Evolutionary conservation across 2,113 vertebrate genomes (phyloP), one percentile per base, ranked within the genome.

Genomic region (Neopipo cinnamomea): DNA sequence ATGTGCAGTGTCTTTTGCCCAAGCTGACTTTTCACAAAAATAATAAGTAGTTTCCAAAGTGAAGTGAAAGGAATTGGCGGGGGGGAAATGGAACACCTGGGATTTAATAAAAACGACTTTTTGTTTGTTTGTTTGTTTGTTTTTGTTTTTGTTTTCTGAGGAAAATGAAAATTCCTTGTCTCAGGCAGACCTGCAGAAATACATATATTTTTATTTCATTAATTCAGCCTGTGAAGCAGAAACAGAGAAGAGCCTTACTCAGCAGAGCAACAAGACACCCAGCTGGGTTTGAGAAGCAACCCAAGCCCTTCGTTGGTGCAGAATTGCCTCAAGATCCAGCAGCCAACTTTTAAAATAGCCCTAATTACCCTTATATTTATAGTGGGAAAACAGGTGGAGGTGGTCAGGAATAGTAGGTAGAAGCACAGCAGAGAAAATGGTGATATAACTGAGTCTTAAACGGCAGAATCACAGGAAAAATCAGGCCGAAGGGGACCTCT

Each of bases 21-120:
- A 77, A 89, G 73, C 35, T 89, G 84, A 78, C 56, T 95, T 96
- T 84, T 89, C 77, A 88, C 47, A 56, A 52, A 77, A 87, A 56
- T 37, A 91, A 59, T 70, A 58, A 94, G 63, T 59, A 59, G 53
- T 72, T 94, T 88, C 87, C 77, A 52, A 93, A 81, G 33, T 28
- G 11, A 84, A 91, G 35, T 35, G 81, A 88, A 91, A 88, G 56
- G 56, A 82, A 75, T 18, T 78, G 56, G 46, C 6, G 6, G 23
- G 8, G 33, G 87, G 35, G 42, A 37, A 89, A 94, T 13, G n/a
- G 41, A 89, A 80, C 27, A 56, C 68, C 66, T 85, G 85, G 39
- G 35, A 78, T 74, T 94, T 89, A 87, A 88, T 71, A 62, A 55
- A 94, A 93, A 42, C 15, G 55, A 25, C 6, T 41, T 81, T 55